Evolutionary conservation across 2,113 vertebrate genomes (phyloP), one percentile per base, ranked within the genome.

Genomic region (Meriones unguiculatus): DNA sequence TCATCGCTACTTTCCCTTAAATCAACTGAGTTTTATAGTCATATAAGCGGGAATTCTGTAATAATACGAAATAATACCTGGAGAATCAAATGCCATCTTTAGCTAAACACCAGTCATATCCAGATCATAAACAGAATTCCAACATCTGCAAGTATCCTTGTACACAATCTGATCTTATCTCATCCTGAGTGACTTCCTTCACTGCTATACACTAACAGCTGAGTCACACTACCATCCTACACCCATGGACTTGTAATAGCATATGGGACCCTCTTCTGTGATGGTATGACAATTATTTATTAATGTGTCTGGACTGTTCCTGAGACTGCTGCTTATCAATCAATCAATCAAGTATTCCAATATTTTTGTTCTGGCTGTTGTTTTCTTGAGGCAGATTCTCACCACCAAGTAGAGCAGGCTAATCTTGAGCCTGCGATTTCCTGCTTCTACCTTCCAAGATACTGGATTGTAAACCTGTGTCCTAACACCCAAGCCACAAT

Each of bases 221-320:
- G 17, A 10, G 35, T 72, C 35, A 65, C 22, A 57, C 25, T 13
- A 12, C 14, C 69, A 28, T 84, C 18, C 14, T 38, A 38, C 3
- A 87, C 2, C 2, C 18, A 73, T 6, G 89, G 35, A 17, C 13
- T 78, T 46, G 38, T 30, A 64, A 18, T 15, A 67, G 12, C 14
- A 76, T 65, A 78, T 7, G 1, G 1, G 20, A 70, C 8, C 24
- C 22, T 32, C 15, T 32, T 14, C 50, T 0, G 1, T 0, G 25
- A 5, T 12, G n/a, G 13, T 9, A 82, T 72, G 70, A 64, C 18
- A 82, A 77, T 35, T 64, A 84, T 78, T 24, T 41, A 17, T 62
- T 75, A 70, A 25, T 11, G 3, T 75, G 54, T n/a, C 32, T n/a
- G 75, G 18, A 25, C 30, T 22, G 28, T 22, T 77, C 8, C 52